Percentiles rank a stretch among this genome's conserved stretches.
These are phyloP conservation scores for Fragum whitleyi DNA, from an alignment of 2,888 invertebrate genomes.

Conservation along the genomic window DNA sequence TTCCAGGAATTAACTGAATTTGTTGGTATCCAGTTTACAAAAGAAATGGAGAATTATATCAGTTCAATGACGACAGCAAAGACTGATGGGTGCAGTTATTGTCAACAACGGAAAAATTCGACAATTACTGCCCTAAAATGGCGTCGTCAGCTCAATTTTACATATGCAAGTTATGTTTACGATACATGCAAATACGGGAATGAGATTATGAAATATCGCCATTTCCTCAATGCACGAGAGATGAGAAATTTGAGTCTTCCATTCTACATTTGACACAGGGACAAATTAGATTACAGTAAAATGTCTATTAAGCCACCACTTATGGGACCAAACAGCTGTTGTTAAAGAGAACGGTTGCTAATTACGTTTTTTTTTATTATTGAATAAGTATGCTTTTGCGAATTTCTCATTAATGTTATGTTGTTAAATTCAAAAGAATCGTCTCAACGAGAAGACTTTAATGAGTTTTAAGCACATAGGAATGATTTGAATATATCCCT, in stretches of 20 bases:
- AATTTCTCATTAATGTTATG: too few species aligned
- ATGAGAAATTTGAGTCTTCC: slow-evolving; percentile 8
- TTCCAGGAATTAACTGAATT: slow-evolving; percentile 21
- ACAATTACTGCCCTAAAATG: slow-evolving; percentile 29
- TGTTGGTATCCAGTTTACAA: slow-evolving; percentile 8
- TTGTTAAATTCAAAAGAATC: too few species aligned
- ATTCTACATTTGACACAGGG: background rate
- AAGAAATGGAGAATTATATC: slow-evolving; percentile 8
- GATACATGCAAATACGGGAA: slow-evolving; percentile 26
- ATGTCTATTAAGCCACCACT: too few species aligned
- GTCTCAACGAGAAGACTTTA: too few species aligned
- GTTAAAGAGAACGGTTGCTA: too few species aligned
- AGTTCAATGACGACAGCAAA: slow-evolving; percentile 4
- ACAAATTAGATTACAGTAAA: too few species aligned
- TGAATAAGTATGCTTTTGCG: too few species aligned
- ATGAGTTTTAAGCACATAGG: too few species aligned
- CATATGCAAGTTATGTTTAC: background rate
- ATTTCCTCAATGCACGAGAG: background rate
- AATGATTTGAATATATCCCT: too few species aligned
- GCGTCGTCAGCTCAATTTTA: slow-evolving; percentile 13
- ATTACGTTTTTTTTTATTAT: too few species aligned
- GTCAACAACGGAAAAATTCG: slow-evolving; percentile 25
- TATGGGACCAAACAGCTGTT: too few species aligned
- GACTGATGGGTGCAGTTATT: slow-evolving; percentile 18
- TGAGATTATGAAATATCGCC: slow-evolving; percentile 17